A percentile compares a stretch with the other conserved stretches of the same genome.
These are phyloP conservation scores for Hoplias malabaricus DNA, from an alignment of 2,113 vertebrate genomes.

Conservation along the genomic window DNA sequence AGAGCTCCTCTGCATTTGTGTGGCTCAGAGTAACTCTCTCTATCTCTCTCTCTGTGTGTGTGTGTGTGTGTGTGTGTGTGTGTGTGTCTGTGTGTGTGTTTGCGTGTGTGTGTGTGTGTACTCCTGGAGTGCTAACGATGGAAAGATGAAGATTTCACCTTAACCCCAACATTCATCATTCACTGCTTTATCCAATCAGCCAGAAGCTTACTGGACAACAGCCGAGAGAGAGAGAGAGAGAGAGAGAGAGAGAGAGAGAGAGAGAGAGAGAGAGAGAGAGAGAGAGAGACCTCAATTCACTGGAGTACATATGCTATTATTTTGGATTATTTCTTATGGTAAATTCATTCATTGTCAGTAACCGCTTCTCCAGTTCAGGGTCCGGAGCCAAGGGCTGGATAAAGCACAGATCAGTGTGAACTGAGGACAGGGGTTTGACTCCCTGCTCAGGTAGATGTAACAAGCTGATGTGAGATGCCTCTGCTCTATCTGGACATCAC, in stretches of 20 bases:
- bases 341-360: no score
- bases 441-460: no score
- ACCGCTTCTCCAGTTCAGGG: no score
- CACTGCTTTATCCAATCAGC: not conserved
- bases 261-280: not conserved
- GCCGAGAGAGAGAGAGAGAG: not conserved
- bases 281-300: no score
- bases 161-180: not conserved
- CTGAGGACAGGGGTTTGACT: no score
- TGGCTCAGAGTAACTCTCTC: not conserved
- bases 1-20: not conserved
- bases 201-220: not conserved
- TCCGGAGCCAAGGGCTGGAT: no score
- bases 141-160: not conserved
- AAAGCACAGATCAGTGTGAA: no score
- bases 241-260: not conserved
- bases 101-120: not conserved
- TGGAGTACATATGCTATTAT: no score
- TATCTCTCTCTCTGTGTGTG: no score
- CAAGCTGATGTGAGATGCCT: no score
- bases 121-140: constrained; percentile 18
- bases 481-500: no score
- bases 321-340: no score
- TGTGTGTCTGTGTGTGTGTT: not conserved
- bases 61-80: not conserved